Conservation (phyloP, 2,888 invertebrate species). For the Diadegma fenestrale region DNA sequence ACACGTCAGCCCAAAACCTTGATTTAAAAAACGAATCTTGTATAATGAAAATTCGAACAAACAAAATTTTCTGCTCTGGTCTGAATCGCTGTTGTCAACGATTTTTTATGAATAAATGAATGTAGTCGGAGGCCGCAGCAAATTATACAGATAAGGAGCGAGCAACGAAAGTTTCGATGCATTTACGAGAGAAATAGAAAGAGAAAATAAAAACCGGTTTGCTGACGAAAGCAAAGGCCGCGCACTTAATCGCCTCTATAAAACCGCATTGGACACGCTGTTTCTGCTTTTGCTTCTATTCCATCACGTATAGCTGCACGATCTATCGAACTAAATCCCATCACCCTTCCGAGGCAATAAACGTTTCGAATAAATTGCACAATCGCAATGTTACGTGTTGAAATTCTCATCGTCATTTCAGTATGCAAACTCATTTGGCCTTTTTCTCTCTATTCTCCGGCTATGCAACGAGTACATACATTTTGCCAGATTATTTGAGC, state of each 20-base stretch:
- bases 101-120: background rate
- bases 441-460: slow-evolving; percentile 4
- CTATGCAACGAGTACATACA: slow-evolving; percentile 3
- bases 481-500: slow-evolving; percentile 26
- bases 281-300: background rate
- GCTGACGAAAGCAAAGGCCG: background rate
- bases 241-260: background rate
- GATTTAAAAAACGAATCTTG: background rate
- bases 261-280: slow-evolving; percentile 1
- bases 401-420: slow-evolving; percentile 15
- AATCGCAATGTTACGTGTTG: slow-evolving; percentile 34
- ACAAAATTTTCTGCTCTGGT: background rate
- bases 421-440: background rate
- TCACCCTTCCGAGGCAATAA: slow-evolving; percentile 46
- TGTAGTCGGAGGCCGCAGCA: too few species aligned
- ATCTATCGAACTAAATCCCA: slow-evolving; percentile 17
- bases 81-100: background rate
- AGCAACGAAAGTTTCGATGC: background rate
- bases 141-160: too few species aligned
- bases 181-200: too few species aligned
- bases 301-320: slow-evolving; percentile 1
- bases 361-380: slow-evolving; percentile 60
- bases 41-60: background rate
- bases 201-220: too few species aligned
- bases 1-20: background rate